phyloP scores from a whole-genome alignment of 2,797 vertebrate species.

The Carcharodon carcharias region DNA sequence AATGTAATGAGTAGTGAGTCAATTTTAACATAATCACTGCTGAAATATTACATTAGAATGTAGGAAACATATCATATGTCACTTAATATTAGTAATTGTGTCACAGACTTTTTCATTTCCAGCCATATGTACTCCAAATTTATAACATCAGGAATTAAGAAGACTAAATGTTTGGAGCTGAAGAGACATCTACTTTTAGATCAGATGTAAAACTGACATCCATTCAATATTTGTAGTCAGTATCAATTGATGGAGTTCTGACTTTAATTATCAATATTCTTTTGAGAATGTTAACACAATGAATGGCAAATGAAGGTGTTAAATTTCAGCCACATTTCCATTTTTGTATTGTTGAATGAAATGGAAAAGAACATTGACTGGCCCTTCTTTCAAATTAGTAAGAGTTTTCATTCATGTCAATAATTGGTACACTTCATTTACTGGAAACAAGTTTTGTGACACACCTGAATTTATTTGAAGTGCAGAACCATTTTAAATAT shows the following conservation, averaged over 20 bases:
- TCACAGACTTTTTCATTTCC: not conserved
- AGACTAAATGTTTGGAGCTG: not conserved
- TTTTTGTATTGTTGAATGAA: not conserved
- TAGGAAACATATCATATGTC: not conserved
- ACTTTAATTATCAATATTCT: not conserved
- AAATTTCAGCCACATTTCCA: not conserved
- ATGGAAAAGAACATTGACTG: not conserved
- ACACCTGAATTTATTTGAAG: constrained; percentile 9
- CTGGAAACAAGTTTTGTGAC: not conserved
- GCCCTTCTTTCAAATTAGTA: not conserved
- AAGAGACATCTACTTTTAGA: not conserved
- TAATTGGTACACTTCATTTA: not conserved
- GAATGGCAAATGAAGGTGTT: not conserved
- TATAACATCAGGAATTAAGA: not conserved
- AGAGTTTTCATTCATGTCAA: not conserved
- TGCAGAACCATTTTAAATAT: not conserved
- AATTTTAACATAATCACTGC: not conserved
- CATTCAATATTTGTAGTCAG: not conserved
- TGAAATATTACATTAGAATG: not conserved
- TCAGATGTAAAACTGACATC: not conserved
- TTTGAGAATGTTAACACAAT: not conserved
- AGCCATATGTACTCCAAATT: not conserved
- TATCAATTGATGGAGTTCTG: not conserved
- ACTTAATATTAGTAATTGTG: not conserved
- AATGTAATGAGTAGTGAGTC: not conserved